Evolutionary conservation across 2,888 invertebrate genomes (phyloP), one percentile per base, ranked within the genome.

Genomic region (Acronicta alni): DNA sequence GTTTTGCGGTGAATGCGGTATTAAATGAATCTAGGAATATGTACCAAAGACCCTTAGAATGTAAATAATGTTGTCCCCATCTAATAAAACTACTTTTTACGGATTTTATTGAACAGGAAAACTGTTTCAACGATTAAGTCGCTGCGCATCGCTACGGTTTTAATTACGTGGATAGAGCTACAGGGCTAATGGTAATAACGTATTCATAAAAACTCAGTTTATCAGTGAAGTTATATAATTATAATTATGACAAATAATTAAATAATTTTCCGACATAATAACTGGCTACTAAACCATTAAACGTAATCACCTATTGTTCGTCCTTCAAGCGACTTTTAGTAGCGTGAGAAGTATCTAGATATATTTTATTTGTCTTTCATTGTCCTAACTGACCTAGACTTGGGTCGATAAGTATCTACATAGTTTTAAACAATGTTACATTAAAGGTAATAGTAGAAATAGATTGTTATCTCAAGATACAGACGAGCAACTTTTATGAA

Each of bases 371-470:
- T 49, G 26, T 49, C 20, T 45, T 37, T 55, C 30, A 18, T 45
- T 41, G 48, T 63, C 63, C 35, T 45, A n/a, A 20, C 30, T 63
- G 48, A 63, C 62, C 62, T 54, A 53, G 47, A 44, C 54, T 53
- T 16, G 9, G 38, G 23, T 62, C 26, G 61, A 62, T 51, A 46
- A 47, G 46, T 32, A 52, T 53, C 46, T 52, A n/a, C n/a, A n/a
- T n/a, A 17, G 30, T 17, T n/a, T 12, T 35, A 16, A 16, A 35
- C 47, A 43, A 18, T 41, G 44, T 45, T n/a, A 37, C 15, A 15
- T 47, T 15, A 14, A 42, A 23, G 14, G 3, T n/a, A 23, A 2
- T 12, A 12, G 30, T 35, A n/a, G n/a, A 35, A 6, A 35, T 35
- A 35, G 35, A 35, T 35, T 35, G 14, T n/a, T 35, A 35, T 35